phyloP scores from a whole-genome alignment of 2,113 vertebrate species.

The rat (Rattus norvegicus) region DNA sequence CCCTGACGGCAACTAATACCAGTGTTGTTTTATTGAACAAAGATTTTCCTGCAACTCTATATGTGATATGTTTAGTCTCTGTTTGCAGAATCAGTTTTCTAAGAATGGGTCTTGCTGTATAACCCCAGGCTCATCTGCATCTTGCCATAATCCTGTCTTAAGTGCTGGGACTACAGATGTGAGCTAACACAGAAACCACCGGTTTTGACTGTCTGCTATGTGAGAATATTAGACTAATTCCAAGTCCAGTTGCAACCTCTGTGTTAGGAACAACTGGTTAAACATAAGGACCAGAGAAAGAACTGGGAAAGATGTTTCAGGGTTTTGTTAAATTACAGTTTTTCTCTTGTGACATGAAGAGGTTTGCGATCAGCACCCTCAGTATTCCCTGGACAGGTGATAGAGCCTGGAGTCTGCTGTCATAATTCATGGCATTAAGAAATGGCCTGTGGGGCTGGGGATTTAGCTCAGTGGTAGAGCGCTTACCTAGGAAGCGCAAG shows the following conservation, averaged over 20 bases:
- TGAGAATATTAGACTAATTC: background rate
- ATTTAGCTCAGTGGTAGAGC: too few species aligned
- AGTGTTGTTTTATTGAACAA: background rate
- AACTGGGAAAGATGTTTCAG: background rate
- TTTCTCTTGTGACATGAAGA: background rate
- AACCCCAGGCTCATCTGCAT: background rate
- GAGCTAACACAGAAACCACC: background rate
- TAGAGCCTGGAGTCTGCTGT: background rate
- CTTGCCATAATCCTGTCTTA: background rate
- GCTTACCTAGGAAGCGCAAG: too few species aligned
- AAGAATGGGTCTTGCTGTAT: background rate
- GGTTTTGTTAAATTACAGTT: background rate
- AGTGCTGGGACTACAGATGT: background rate
- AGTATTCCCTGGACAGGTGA: background rate
- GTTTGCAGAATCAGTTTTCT: background rate
- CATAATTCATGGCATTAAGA: conserved; percentile 22
- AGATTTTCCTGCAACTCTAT: background rate
- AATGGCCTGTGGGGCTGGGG: background rate
- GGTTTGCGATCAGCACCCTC: background rate
- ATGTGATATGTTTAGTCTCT: background rate
- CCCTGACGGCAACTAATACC: background rate
- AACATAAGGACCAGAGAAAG: background rate
- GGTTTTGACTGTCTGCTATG: background rate
- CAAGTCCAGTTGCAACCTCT: background rate
- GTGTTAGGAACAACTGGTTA: background rate